phyloP scores from a whole-genome alignment of 2,888 invertebrate species.

The Boloria euphrosyne region DNA sequence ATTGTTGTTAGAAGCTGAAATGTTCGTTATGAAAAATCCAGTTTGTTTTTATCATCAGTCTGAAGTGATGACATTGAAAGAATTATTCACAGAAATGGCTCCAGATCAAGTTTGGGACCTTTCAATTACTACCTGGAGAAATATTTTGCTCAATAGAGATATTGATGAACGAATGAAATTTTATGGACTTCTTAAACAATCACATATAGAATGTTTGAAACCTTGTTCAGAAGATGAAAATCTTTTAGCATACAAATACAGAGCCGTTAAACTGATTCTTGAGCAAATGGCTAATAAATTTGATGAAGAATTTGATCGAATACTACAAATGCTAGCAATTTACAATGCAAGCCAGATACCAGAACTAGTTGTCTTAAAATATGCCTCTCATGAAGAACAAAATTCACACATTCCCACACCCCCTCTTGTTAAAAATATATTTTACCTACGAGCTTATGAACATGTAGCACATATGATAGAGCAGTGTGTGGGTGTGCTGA shows the following conservation, averaged over 20 bases:
- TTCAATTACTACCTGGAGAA: constrained; percentile 64
- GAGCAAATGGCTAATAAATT: constrained; percentile 59
- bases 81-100: constrained; percentile 58
- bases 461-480: constrained; percentile 60
- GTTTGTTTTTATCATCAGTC: constrained; percentile 74
- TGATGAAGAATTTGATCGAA: constrained; percentile 54
- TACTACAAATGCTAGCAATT: constrained; percentile 41
- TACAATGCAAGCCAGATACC: constrained; percentile 19
- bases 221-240: constrained; percentile 55
- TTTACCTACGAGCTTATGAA: constrained; percentile 60
- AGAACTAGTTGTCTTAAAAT: not conserved
- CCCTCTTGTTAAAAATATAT: constrained; percentile 50
- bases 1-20: constrained; percentile 63
- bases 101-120: constrained; percentile 60
- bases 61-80: constrained; percentile 62
- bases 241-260: constrained; percentile 57
- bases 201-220: constrained; percentile 45
- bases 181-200: constrained; percentile 56
- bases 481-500: constrained; percentile 62
- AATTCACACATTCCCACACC: not conserved
- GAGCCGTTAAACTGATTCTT: constrained; percentile 56
- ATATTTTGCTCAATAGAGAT: constrained; percentile 61
- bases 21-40: constrained; percentile 72
- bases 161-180: constrained; percentile 68
- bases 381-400: constrained; percentile 11